phyloP scores from a whole-genome alignment of 2,888 invertebrate genomes.

The Diplazon laetatorius region DNA sequence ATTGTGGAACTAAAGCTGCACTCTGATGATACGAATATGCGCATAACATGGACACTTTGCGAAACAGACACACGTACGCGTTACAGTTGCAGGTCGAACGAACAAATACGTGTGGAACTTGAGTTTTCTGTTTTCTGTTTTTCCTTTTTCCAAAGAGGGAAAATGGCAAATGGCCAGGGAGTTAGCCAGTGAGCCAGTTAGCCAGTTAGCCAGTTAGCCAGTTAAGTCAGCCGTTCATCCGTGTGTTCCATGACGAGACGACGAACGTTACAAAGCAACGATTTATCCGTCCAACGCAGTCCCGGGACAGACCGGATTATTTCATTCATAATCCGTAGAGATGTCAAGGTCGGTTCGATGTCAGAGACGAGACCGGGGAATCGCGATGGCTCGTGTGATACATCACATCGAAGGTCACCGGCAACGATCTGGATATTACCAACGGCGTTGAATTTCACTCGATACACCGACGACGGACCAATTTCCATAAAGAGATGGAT shows the following conservation, averaged over 20 bases:
- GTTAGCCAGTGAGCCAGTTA: too few species aligned
- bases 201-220: too few species aligned
- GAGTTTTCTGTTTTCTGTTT: too few species aligned
- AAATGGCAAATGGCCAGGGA: constrained; percentile 40
- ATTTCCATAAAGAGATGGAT: constrained; percentile 36
- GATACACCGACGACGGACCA: constrained; percentile 21
- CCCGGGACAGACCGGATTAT: constrained; percentile 35
- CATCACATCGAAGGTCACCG: constrained; percentile 48
- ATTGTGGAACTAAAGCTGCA: too few species aligned
- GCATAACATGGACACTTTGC: too few species aligned
- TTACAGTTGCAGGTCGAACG: too few species aligned
- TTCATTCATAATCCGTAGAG: constrained; percentile 56
- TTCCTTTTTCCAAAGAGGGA: too few species aligned
- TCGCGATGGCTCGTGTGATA: constrained; percentile 45
- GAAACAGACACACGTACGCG: too few species aligned
- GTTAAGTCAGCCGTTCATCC: too few species aligned
- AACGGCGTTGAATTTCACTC: constrained; percentile 37
- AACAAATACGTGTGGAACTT: too few species aligned
- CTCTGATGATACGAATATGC: too few species aligned
- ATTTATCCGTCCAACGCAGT: constrained; percentile 35
- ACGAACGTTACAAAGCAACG: constrained; percentile 17
- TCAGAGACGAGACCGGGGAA: constrained; percentile 48
- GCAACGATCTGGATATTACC: constrained; percentile 50
- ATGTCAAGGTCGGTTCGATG: constrained; percentile 54
- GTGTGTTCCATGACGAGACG: constrained; percentile 38